Conservation (phyloP, 2,888 invertebrate species). For the Orchesellides sinensis region DNA sequence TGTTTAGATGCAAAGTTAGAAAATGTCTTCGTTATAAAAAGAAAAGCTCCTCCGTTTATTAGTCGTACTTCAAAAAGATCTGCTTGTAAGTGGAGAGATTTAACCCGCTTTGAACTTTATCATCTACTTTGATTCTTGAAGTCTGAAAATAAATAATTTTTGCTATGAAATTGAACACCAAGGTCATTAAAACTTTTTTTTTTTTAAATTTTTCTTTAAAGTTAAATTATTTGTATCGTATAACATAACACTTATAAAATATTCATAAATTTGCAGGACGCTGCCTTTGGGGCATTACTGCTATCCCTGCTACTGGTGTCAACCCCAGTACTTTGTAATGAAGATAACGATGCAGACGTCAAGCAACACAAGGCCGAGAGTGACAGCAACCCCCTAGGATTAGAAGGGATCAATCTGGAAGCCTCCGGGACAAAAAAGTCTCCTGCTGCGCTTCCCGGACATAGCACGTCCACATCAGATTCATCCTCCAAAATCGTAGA, state of each 20-base stretch:
- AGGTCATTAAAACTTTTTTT: background rate
- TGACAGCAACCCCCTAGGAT: conserved; percentile 15
- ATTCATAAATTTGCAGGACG: background rate
- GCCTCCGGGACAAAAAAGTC: conserved; percentile 4
- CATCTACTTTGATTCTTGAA: background rate
- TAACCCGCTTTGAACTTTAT: too few species aligned
- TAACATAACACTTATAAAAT: background rate
- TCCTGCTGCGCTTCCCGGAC: background rate
- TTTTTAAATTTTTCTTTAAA: background rate
- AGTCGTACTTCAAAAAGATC: background rate
- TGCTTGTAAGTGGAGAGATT: background rate
- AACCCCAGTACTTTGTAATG: background rate
- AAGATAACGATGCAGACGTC: background rate
- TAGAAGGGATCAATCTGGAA: conserved; percentile 30
- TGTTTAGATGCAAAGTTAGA: background rate
- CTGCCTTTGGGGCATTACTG: background rate
- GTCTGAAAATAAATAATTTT: background rate
- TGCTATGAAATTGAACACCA: background rate
- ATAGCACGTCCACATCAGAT: background rate
- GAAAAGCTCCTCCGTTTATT: too few species aligned
- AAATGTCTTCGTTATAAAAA: background rate
- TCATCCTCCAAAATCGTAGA: too few species aligned
- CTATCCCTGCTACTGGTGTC: background rate
- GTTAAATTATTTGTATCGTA: background rate
- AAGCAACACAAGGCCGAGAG: conserved; percentile 17